These are phyloP conservation scores for Aspidoscelis tigris DNA, from an alignment of 2,113 vertebrate species.

Conservation along the genomic window DNA sequence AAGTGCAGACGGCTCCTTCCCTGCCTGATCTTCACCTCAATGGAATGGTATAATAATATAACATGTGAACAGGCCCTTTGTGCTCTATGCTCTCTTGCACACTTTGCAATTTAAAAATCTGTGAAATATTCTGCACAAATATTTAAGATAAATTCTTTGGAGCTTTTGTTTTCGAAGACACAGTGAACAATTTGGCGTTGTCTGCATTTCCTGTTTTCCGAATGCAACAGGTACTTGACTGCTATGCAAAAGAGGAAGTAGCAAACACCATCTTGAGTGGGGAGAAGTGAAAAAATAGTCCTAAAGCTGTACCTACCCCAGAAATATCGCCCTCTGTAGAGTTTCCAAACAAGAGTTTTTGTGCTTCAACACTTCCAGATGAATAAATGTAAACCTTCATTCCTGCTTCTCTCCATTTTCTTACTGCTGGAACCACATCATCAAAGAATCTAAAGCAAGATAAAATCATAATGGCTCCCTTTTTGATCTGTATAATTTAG, in stretches of 20 bases:
- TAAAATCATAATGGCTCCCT: neutral
- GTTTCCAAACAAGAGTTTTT: conserved; percentile 92
- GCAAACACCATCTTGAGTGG: neutral
- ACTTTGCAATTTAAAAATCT: too few relatives aligned
- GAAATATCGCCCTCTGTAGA: conserved; percentile 93
- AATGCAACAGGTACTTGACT: neutral
- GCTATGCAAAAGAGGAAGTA: neutral
- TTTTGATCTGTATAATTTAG: neutral
- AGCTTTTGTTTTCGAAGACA: neutral
- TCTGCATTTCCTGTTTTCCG: neutral
- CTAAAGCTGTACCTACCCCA: conserved; percentile 77
- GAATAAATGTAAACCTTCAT: conserved; percentile 95
- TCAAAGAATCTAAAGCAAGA: conserved; percentile 84
- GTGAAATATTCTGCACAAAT: too few relatives aligned
- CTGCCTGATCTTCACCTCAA: too few relatives aligned
- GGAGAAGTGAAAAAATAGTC: conserved; percentile 33
- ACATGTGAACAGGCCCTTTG: neutral
- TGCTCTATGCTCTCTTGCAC: neutral
- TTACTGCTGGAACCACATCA: conserved; percentile 90
- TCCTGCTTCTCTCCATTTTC: conserved; percentile 85
- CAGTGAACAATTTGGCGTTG: neutral
- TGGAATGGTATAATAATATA: too few relatives aligned
- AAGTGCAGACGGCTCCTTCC: too few relatives aligned
- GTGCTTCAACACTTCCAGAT: conserved; percentile 94
- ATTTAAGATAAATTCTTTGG: neutral